Percentiles rank a stretch among this genome's conserved stretches.
Evolutionary conservation across 64 coral and sea anemone genomes (phyloP).

Genomic region (Actinia equina): DNA sequence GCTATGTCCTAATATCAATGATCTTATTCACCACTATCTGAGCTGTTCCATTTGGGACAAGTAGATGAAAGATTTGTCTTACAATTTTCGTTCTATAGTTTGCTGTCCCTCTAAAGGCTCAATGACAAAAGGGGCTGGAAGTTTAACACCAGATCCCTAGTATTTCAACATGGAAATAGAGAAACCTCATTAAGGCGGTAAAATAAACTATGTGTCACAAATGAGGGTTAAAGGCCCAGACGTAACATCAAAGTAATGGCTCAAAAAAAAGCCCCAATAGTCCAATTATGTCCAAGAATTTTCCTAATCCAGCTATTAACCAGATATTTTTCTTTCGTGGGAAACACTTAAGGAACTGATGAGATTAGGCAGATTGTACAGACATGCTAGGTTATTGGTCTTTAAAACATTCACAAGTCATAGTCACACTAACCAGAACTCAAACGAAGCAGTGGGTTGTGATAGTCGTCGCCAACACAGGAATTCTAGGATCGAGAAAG

Average conservation of each 20-base stretch:
- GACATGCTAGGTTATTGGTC: not conserved
- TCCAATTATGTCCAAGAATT: slow-evolving; percentile 21
- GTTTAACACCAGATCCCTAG: not conserved
- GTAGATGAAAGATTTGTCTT: not conserved
- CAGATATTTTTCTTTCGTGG: not conserved
- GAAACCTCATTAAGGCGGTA: not conserved
- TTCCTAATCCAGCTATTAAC: slow-evolving; percentile 25
- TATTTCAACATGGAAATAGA: not conserved
- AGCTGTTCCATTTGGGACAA: not conserved
- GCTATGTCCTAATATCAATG: not conserved
- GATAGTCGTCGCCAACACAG: not conserved
- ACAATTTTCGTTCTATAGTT: not conserved
- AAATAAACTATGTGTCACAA: slow-evolving; percentile 3
- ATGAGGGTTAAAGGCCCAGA: slow-evolving; percentile 21
- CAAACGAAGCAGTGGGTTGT: not conserved
- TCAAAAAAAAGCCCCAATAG: not conserved
- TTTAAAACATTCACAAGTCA: not conserved
- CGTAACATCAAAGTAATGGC: not conserved
- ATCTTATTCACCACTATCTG: not conserved
- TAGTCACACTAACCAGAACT: not conserved
- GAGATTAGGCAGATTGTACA: not conserved
- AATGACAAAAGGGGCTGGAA: not conserved
- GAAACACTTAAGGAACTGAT: slow-evolving; percentile 9
- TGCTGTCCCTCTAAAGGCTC: not conserved
- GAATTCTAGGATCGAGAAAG: not conserved